phyloP scores from a whole-genome alignment of 1,140 invertebrate species.

The Bombus affinis region DNA sequence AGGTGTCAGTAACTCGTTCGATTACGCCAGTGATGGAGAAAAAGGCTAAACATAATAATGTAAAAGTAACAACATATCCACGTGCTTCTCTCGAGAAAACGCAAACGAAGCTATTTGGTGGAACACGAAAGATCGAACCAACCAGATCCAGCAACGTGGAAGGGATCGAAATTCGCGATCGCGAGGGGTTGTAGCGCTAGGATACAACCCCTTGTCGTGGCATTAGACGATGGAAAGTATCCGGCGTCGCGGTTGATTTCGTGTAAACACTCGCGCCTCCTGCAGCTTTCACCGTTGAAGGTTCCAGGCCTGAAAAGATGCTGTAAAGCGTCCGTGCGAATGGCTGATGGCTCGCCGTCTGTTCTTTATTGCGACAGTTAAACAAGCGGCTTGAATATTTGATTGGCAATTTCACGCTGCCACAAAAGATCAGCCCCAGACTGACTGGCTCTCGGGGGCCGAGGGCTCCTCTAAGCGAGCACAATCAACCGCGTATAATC shows the following conservation, averaged over 20 bases:
- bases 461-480: constrained; percentile 29
- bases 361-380: constrained; percentile 72
- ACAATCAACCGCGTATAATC: constrained; percentile 65
- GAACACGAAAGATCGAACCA: too few relatives aligned
- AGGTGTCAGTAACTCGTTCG: too few relatives aligned
- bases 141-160: too few relatives aligned
- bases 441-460: constrained; percentile 28
- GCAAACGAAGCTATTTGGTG: too few relatives aligned
- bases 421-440: constrained; percentile 63
- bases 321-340: constrained; percentile 47
- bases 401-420: constrained; percentile 71
- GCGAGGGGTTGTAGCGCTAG: too few relatives aligned
- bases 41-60: too few relatives aligned
- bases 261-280: constrained; percentile 53
- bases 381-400: constrained; percentile 72
- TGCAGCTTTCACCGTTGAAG: constrained; percentile 24
- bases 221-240: too few relatives aligned
- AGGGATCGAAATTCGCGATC: too few relatives aligned
- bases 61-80: too few relatives aligned
- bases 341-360: constrained; percentile 30
- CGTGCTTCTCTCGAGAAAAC: too few relatives aligned
- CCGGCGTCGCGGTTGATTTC: constrained; percentile 17
- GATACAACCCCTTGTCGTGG: too few relatives aligned
- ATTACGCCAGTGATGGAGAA: too few relatives aligned
- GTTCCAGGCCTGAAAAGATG: constrained; percentile 44